Percentiles rank a stretch among this genome's conserved stretches.
These are phyloP conservation scores for Neotoxoptera formosana DNA, from an alignment of 1,140 invertebrate species.

Conservation along the genomic window DNA sequence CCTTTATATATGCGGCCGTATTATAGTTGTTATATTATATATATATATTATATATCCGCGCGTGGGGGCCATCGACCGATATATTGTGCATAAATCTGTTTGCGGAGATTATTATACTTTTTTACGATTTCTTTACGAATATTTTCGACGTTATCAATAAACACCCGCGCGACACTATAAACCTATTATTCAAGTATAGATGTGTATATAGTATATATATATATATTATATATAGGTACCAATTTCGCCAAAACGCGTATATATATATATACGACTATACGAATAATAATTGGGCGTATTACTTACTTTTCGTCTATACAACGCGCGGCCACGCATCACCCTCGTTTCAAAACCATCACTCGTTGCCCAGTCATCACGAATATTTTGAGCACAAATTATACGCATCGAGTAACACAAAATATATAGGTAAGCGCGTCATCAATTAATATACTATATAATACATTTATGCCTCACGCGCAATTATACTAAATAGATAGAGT, in stretches of 20 bases:
- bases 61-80: conserved; percentile 19
- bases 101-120: not conserved
- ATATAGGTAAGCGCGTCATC: not conserved
- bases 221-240: too few species aligned
- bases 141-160: not conserved
- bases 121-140: not conserved
- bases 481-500: not conserved
- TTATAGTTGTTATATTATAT: not conserved
- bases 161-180: not conserved
- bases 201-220: too few species aligned
- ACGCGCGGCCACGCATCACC: not conserved
- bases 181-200: conserved; percentile 1
- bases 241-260: not conserved
- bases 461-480: not conserved
- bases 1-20: not conserved
- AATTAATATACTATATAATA: not conserved
- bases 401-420: not conserved
- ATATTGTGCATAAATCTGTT: not conserved
- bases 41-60: not conserved
- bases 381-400: not conserved
- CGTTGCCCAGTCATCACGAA: not conserved
- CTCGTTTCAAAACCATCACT: not conserved
- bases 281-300: not conserved
- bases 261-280: too few species aligned
- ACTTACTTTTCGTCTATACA: not conserved